Conservation (phyloP, 2,113 vertebrate species). For the Athene cunicularia region DNA sequence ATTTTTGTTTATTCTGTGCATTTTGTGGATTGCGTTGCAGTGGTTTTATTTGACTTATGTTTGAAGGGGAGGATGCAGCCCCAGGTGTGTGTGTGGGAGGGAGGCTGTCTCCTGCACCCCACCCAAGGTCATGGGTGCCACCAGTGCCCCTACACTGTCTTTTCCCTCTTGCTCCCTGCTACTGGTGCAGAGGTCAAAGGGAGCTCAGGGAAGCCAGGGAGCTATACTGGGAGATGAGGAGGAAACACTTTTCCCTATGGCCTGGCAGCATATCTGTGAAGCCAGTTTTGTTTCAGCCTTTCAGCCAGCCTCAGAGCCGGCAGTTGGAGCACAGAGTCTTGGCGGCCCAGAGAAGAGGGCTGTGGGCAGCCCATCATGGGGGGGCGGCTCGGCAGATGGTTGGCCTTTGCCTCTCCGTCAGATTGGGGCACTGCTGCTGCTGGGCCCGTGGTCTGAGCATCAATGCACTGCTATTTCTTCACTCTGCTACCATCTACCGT, state of each 20-base stretch:
- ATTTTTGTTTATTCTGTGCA: not conserved
- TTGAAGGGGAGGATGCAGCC: not conserved
- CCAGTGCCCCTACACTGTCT: too few species aligned
- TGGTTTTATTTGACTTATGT: not conserved
- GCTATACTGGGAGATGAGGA: fast-evolving
- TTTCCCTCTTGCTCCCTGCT: not conserved
- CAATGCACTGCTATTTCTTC: not conserved
- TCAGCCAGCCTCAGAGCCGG: not conserved
- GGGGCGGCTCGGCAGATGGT: fast-evolving
- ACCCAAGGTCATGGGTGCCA: fast-evolving
- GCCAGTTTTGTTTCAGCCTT: not conserved
- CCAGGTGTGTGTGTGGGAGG: too few species aligned
- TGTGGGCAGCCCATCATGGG: fast-evolving
- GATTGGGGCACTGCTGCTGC: fast-evolving
- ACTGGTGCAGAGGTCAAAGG: not conserved
- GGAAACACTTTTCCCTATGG: not conserved
- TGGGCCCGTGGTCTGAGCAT: fast-evolving
- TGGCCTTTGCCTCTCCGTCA: fast-evolving
- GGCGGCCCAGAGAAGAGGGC: not conserved
- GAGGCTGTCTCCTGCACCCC: not conserved
- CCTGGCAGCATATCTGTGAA: not conserved
- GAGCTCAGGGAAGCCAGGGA: fast-evolving
- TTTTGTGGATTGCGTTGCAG: not conserved
- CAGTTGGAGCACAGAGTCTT: fast-evolving
- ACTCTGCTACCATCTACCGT: fast-evolving